Conservation (phyloP, 2,888 invertebrate genomes). For the Smittia aterrima region DNA sequence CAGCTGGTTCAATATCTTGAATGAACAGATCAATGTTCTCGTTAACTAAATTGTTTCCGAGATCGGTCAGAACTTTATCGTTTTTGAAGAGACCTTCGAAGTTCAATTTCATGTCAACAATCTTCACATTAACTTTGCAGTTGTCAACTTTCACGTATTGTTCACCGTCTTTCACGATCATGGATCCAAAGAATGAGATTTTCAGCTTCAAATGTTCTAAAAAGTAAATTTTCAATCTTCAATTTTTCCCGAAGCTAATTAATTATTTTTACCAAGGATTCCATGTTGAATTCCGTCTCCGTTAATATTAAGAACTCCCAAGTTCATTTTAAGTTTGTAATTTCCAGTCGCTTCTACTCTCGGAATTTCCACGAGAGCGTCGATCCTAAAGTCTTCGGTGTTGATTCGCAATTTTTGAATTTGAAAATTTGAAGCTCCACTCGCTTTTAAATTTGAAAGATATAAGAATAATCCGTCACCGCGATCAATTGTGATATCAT, state of each 20-base stretch:
- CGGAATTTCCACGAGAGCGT: background rate
- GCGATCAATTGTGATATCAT: constrained; percentile 21
- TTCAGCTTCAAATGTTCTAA: background rate
- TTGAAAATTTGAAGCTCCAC: constrained; percentile 5
- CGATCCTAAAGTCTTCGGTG: background rate
- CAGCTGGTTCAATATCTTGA: constrained; percentile 7
- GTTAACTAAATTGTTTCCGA: constrained; percentile 34
- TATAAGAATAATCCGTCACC: background rate
- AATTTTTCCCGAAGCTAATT: background rate
- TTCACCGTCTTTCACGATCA: background rate
- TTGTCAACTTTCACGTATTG: constrained; percentile 34
- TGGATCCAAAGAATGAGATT: background rate
- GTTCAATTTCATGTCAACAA: background rate
- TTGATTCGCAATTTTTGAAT: constrained; percentile 12
- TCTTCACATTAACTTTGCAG: constrained; percentile 14
- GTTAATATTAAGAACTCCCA: constrained; percentile 12
- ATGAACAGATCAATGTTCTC: constrained; percentile 27
- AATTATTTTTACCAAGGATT: background rate
- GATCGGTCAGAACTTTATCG: constrained; percentile 38
- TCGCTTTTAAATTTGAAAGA: background rate
- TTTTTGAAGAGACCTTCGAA: constrained; percentile 39
- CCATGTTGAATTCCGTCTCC: constrained; percentile 18
- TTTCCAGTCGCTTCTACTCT: background rate
- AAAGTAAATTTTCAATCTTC: background rate
- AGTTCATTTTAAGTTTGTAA: constrained; percentile 3